phyloP scores from a whole-genome alignment of 2,797 vertebrate species.

The Apodemus agrarius region DNA sequence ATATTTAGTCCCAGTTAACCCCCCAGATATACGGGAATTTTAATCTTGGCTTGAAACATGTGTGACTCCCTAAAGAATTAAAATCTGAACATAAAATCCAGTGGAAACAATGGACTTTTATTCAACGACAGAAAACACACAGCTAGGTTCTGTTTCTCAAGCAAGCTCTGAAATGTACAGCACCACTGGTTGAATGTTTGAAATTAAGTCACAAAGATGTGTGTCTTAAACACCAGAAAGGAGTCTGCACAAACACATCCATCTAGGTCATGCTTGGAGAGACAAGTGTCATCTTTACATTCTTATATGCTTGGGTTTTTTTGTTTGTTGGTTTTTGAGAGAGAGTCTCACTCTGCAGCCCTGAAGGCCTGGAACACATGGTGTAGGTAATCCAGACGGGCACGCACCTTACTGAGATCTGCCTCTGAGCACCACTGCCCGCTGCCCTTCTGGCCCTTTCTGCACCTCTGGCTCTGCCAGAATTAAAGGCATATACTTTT shows the following conservation, averaged over 20 bases:
- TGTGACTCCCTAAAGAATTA: neutral
- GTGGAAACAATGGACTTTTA: neutral
- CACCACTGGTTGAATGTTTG: neutral
- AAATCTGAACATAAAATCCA: constrained; percentile 26
- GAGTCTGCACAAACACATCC: neutral
- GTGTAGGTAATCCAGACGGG: neutral
- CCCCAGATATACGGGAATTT: neutral
- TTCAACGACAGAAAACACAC: neutral
- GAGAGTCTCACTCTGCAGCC: neutral
- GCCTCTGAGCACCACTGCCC: neutral
- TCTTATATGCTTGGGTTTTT: neutral
- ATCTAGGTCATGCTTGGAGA: neutral
- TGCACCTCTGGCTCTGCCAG: neutral
- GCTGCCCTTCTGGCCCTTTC: neutral
- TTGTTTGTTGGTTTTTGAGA: neutral
- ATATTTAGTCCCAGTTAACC: neutral
- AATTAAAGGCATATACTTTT: neutral
- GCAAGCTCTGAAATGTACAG: neutral
- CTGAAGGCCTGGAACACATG: neutral
- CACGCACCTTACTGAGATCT: neutral
- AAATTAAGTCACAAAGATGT: neutral
- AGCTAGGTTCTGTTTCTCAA: neutral
- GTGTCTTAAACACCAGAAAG: neutral
- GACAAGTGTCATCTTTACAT: neutral
- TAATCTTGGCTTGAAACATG: neutral